Base-by-base conservation (phyloP, 1,140 invertebrate species). In the Pararge aegeria region DNA sequence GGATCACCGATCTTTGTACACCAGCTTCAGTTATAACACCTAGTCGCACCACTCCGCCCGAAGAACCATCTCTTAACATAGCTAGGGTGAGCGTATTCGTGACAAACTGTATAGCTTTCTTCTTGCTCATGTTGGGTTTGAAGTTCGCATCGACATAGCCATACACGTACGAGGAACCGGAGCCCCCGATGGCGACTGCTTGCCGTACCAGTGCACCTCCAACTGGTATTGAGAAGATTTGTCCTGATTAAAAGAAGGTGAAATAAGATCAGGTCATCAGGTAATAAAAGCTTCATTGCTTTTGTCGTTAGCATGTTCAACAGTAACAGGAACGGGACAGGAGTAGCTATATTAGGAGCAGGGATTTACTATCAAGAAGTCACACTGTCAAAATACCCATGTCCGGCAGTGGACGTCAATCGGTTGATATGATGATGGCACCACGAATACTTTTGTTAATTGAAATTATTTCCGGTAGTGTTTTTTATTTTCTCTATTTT, bases 121-220 rank as follows among this genome's bases (percentile, higher is more conserved):
- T 95, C 79, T 96, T 94, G 4, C 82, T 91, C 97, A 99, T 98
- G 44, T 93, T 93, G 1, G 92, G 90, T 70, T 95, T 97, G 90
- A 93, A 99, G 65, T 97, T 93, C 3, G 96, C 93, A 87, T 99
- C 97, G 2, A 99, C 94, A 75, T 96, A 99, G 48, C 98, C 98
- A 89, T 98, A 98, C 9, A 99, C 94, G 79, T 98, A 99, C 12
- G 94, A 95, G 29, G 97, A 98, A 27, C 99, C 99, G 6, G 98
- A 99, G 1, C 99, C 99, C 49, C 97, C 97, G 74, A 97, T 97
- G 0, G 96, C 94, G 42, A 97, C 93, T 12, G 94, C 92, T 82
- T 98, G 96, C 34, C 97, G 93, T 10, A 96, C 93, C 29, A 97
- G 93, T 97, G 99, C 99, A 7, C 98, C 98, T 56, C 98, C 98